phyloP scores from a whole-genome alignment of 2,888 invertebrate species.

The Cactoblastis cactorum region DNA sequence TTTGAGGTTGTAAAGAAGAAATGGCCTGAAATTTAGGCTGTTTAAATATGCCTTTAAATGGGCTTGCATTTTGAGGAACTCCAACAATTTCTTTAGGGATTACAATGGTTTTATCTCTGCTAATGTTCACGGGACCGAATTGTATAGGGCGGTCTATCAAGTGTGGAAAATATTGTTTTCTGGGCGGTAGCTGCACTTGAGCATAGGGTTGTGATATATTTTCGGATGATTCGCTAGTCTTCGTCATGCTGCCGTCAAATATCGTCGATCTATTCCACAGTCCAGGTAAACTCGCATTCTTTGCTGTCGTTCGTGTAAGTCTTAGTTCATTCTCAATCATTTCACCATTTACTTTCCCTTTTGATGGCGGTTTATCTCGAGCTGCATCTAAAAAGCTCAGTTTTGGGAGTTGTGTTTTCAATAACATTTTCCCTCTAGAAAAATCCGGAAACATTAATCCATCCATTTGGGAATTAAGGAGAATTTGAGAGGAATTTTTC shows the following conservation, averaged over 20 bases:
- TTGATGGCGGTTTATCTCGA: slow-evolving; percentile 36
- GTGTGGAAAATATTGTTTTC: slow-evolving; percentile 42
- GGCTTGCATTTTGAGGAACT: slow-evolving; percentile 26
- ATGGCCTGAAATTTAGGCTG: not conserved
- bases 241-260: not conserved
- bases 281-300: slow-evolving; percentile 25
- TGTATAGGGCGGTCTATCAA: slow-evolving; percentile 33
- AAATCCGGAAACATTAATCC: slow-evolving; percentile 35
- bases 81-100: slow-evolving; percentile 30
- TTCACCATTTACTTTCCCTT: slow-evolving; percentile 30
- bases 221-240: slow-evolving; percentile 20
- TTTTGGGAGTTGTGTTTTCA: slow-evolving; percentile 45
- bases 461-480: slow-evolving; percentile 20
- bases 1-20: not conserved
- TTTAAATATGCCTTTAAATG: slow-evolving; percentile 33
- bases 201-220: slow-evolving; percentile 34
- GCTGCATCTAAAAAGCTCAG: slow-evolving; percentile 40
- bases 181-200: slow-evolving; percentile 35
- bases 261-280: slow-evolving; percentile 14
- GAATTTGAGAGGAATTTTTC: slow-evolving; percentile 23
- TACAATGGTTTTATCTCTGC: slow-evolving; percentile 33
- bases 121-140: slow-evolving; percentile 32
- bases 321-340: slow-evolving; percentile 36
- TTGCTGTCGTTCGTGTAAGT: slow-evolving; percentile 35
- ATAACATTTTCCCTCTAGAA: slow-evolving; percentile 41